These are phyloP conservation scores for Sebastes alutus DNA, from an alignment of 2,797 vertebrate species.

Conservation along the genomic window DNA sequence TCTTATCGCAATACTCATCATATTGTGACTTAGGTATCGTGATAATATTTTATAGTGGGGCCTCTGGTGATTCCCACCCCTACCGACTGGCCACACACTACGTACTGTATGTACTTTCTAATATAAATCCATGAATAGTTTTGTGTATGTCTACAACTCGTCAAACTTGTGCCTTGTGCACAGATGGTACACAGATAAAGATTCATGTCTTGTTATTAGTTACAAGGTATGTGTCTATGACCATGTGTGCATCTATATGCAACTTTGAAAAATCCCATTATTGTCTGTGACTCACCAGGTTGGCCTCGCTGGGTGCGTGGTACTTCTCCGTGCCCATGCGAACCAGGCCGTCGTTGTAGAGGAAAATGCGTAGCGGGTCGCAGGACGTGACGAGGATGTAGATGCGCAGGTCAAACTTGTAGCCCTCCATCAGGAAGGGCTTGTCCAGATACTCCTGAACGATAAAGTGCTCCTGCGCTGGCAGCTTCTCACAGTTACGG, in stretches of 20 bases:
- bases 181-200: slow-evolving; percentile 3
- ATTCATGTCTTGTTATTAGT: not conserved
- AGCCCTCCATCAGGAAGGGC: slow-evolving; percentile 98
- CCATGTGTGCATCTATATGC: not conserved
- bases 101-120: not conserved
- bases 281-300: slow-evolving; percentile 88
- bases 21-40: too few species aligned
- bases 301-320: slow-evolving; percentile 93
- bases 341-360: slow-evolving; percentile 97
- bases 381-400: slow-evolving; percentile 98
- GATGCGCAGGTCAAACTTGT: slow-evolving; percentile 98
- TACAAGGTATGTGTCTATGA: not conserved
- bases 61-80: too few species aligned
- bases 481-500: slow-evolving; percentile 96
- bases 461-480: slow-evolving; percentile 96
- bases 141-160: not conserved
- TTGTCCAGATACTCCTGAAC: slow-evolving; percentile 99
- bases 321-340: slow-evolving; percentile 99
- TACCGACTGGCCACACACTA: not conserved
- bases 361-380: slow-evolving; percentile 95
- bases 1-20: too few species aligned
- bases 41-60: too few species aligned
- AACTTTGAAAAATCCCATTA: not conserved
- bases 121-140: slow-evolving; percentile 7
- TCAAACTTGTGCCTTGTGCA: not conserved